These are phyloP conservation scores for zebrafish (Danio rerio) DNA, from an alignment of 2,113 vertebrate species.

Conservation along the genomic window DNA sequence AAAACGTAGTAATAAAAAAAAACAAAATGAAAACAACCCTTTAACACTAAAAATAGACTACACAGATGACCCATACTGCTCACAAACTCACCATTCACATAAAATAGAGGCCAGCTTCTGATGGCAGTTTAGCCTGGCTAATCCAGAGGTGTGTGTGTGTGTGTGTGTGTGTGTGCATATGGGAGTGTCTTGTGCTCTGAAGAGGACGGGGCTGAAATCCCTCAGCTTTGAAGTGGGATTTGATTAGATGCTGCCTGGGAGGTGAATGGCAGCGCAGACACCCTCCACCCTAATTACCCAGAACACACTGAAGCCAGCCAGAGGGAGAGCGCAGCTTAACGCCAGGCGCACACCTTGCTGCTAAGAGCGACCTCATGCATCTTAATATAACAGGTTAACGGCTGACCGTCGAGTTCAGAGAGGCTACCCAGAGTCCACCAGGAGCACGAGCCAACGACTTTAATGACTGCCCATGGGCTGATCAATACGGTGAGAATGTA, in stretches of 20 bases:
- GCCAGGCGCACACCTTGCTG: slow-evolving; percentile 21
- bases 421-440: slow-evolving; percentile 45
- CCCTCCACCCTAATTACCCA: slow-evolving; percentile 58
- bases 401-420: slow-evolving; percentile 35
- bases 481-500: slow-evolving; percentile 6
- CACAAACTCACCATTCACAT: slow-evolving; percentile 10
- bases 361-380: slow-evolving; percentile 40
- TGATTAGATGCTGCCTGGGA: slow-evolving; percentile 70
- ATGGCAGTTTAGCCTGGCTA: slow-evolving; percentile 39
- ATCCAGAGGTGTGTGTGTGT: slow-evolving; percentile 45
- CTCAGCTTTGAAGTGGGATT: slow-evolving; percentile 75
- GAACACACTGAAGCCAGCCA: slow-evolving; percentile 46
- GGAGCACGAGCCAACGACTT: slow-evolving; percentile 8
- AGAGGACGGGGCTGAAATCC: slow-evolving; percentile 67
- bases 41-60: background rate
- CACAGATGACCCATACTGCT: slow-evolving; percentile 14
- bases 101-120: slow-evolving; percentile 32
- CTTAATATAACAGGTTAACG: slow-evolving; percentile 24
- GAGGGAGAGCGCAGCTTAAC: slow-evolving; percentile 36
- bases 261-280: slow-evolving; percentile 59
- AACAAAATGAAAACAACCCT: no score
- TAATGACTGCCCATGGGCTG: slow-evolving; percentile 10
- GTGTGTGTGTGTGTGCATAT: slow-evolving; percentile 20
- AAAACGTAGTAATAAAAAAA: no score
- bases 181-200: slow-evolving; percentile 49